These are phyloP conservation scores for Nymphalis c-album DNA, from an alignment of 2,888 invertebrate genomes.

Conservation along the genomic window DNA sequence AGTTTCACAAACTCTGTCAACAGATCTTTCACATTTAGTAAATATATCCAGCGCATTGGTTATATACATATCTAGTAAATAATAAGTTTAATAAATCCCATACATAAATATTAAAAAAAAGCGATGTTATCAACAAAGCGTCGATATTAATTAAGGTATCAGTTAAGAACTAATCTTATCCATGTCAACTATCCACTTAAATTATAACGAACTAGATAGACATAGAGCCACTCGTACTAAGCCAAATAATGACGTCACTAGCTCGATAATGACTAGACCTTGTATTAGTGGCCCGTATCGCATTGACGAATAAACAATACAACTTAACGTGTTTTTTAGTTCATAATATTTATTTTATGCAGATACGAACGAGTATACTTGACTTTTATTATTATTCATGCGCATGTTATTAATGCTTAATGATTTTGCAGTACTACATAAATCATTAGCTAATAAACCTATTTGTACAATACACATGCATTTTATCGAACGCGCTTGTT, in stretches of 20 bases:
- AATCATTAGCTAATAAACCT: slow-evolving; percentile 7
- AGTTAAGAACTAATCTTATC: neutral
- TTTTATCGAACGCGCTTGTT: too few species aligned
- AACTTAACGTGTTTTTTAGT: slow-evolving; percentile 16
- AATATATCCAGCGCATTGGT: too few species aligned
- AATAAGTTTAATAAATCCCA: too few species aligned
- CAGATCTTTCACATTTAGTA: too few species aligned
- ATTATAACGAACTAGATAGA: neutral
- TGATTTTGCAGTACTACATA: slow-evolving; percentile 3
- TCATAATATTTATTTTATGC: slow-evolving; percentile 31
- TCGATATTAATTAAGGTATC: neutral
- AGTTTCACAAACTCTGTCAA: too few species aligned
- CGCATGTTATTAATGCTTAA: slow-evolving; percentile 13
- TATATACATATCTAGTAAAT: too few species aligned
- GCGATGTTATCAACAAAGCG: neutral
- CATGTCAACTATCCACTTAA: slow-evolving; percentile 7
- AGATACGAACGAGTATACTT: slow-evolving; percentile 20
- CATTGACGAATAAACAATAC: slow-evolving; percentile 8
- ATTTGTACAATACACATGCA: slow-evolving; percentile 2
- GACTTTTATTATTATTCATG: slow-evolving; percentile 20
- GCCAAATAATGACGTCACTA: slow-evolving; percentile 3
- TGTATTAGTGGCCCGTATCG: slow-evolving; percentile 19
- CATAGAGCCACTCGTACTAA: neutral
- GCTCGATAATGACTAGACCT: slow-evolving; percentile 12
- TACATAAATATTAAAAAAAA: too few species aligned